These are phyloP conservation scores for Oophaga pumilio DNA, from an alignment of 2,113 vertebrate species.

Conservation along the genomic window DNA sequence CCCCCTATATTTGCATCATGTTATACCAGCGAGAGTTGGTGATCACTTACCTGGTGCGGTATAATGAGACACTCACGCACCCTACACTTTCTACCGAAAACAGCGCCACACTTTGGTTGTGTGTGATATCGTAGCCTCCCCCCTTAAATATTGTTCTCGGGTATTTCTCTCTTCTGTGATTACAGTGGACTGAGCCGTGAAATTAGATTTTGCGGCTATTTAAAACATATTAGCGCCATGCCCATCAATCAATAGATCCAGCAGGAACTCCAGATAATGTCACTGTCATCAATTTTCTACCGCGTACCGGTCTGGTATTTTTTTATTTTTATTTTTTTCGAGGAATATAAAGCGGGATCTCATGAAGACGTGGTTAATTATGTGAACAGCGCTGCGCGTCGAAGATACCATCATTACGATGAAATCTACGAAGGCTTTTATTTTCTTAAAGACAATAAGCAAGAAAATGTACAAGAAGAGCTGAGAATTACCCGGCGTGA, in stretches of 20 bases:
- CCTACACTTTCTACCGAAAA: background rate
- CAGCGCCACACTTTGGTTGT: background rate
- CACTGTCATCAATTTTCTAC: constrained; percentile 37
- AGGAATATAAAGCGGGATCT: constrained; percentile 43
- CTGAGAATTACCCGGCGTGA: background rate
- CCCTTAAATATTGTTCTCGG: constrained; percentile 6
- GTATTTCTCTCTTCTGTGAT: constrained; percentile 36
- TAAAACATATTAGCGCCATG: constrained; percentile 39
- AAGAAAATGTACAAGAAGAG: background rate
- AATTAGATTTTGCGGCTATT: constrained; percentile 50
- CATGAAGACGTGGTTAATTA: constrained; percentile 34
- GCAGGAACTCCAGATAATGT: constrained; percentile 39
- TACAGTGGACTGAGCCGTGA: constrained; percentile 49
- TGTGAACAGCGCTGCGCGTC: background rate
- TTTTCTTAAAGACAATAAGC: background rate
- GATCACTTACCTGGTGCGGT: too few relatives aligned
- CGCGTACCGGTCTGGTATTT: constrained; percentile 3
- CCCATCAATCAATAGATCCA: constrained; percentile 48
- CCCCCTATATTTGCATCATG: too few relatives aligned
- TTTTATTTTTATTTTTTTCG: constrained; percentile 8
- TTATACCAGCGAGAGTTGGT: too few relatives aligned
- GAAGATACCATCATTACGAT: background rate
- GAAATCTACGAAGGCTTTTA: background rate
- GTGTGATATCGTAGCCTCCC: background rate
- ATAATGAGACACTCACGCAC: too few relatives aligned